These are phyloP conservation scores for Beroe ovata DNA, from an alignment of 37 sponge, comb jelly and placozoan species.

Conservation along the genomic window DNA sequence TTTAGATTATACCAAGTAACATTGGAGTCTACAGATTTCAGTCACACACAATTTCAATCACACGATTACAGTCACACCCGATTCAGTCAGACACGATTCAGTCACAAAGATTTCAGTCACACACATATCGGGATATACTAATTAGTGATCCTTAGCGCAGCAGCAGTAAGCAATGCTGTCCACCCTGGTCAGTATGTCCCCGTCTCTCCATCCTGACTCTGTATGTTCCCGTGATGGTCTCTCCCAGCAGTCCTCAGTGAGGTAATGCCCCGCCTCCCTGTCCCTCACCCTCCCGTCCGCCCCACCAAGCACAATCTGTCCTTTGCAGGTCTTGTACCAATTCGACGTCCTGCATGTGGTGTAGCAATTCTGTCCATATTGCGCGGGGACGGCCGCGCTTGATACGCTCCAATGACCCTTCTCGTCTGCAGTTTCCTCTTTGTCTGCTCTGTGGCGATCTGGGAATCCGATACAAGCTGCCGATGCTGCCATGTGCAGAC, in stretches of 20 bases:
- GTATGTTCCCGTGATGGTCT: neutral
- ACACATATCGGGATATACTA: no score
- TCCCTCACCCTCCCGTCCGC: neutral
- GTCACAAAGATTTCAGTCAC: no score
- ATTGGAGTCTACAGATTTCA: no score
- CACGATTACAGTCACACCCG: no score
- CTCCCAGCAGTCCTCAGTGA: neutral
- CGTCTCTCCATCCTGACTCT: neutral
- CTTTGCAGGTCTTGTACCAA: neutral
- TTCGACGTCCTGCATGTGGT: neutral
- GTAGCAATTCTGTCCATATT: neutral
- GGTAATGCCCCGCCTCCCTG: neutral
- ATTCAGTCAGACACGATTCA: no score
- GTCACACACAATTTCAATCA: no score
- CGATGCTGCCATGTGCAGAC: constrained; percentile 14
- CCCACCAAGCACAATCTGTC: neutral
- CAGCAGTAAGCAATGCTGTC: neutral
- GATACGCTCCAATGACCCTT: neutral
- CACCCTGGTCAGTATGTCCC: neutral
- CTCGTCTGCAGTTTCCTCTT: neutral
- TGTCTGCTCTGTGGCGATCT: neutral
- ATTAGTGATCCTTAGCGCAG: neutral
- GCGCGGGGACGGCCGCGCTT: neutral
- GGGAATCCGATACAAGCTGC: neutral
- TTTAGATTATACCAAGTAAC: no score